Percentiles rank a stretch among this genome's conserved stretches.
Evolutionary conservation across 2,113 vertebrate species (phyloP).

Genomic region (Dipodomys spectabilis): DNA sequence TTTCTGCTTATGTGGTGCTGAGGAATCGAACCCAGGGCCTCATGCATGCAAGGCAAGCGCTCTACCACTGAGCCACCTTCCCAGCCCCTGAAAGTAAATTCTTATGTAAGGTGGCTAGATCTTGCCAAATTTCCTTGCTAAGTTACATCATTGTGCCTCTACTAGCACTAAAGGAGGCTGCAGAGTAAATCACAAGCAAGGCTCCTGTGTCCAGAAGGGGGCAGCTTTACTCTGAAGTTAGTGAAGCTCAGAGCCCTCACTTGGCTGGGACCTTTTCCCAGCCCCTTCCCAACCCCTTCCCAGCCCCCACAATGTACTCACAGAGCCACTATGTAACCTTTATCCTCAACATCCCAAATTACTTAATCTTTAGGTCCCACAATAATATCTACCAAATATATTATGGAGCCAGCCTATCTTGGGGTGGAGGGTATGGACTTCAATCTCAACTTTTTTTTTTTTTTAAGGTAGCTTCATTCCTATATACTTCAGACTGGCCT

Average conservation of each 20-base stretch:
- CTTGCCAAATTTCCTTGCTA: constrained; percentile 14
- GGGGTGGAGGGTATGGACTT: background rate
- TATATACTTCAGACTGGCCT: no score
- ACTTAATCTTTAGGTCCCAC: background rate
- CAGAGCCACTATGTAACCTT: background rate
- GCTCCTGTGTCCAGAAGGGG: background rate
- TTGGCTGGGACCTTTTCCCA: background rate
- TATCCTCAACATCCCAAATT: constrained; percentile 12
- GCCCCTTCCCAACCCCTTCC: background rate
- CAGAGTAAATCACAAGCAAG: constrained; percentile 33
- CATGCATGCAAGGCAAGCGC: no score
- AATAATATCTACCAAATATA: background rate
- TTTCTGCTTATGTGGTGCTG: no score
- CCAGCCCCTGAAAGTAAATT: background rate
- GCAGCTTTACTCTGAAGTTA: background rate
- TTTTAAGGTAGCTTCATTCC: no score
- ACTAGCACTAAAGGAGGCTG: background rate
- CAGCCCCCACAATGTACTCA: background rate
- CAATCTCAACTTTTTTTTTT: background rate
- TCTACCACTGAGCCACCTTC: no score
- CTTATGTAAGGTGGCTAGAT: background rate
- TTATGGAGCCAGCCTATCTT: background rate
- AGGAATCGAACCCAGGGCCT: no score
- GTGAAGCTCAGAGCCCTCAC: background rate
- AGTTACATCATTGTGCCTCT: background rate